phyloP scores from a whole-genome alignment of 2,113 vertebrate species.

The Gavialis gangeticus region DNA sequence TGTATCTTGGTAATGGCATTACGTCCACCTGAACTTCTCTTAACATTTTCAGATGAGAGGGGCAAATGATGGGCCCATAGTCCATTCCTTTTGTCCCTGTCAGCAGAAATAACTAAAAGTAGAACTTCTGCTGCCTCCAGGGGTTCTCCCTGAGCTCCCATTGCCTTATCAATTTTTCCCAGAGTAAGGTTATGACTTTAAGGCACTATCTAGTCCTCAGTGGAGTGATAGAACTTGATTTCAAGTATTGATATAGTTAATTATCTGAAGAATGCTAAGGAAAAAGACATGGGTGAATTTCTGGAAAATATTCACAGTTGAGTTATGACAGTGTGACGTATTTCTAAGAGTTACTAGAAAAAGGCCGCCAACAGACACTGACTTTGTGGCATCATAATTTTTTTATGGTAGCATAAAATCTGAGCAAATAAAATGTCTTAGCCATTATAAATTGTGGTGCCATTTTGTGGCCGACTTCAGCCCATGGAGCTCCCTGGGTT shows the following conservation, averaged over 20 bases:
- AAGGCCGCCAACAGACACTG: no score
- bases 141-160: not conserved
- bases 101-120: not conserved
- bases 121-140: no score
- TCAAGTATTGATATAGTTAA: not conserved
- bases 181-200: not conserved
- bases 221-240: not conserved
- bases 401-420: no score
- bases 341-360: not conserved
- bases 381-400: no score
- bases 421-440: no score
- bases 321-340: not conserved
- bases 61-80: not conserved
- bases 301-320: not conserved
- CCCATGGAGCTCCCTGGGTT: no score
- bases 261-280: not conserved
- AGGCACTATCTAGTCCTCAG: not conserved
- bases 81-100: not conserved
- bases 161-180: not conserved
- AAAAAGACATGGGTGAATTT: not conserved
- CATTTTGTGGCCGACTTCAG: no score
- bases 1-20: not conserved
- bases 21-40: not conserved
- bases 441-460: no score
- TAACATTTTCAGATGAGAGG: not conserved